Evolutionary conservation across 1,140 invertebrate genomes (phyloP), one percentile per base, ranked within the genome.

Genomic region (Capitella teleta): DNA sequence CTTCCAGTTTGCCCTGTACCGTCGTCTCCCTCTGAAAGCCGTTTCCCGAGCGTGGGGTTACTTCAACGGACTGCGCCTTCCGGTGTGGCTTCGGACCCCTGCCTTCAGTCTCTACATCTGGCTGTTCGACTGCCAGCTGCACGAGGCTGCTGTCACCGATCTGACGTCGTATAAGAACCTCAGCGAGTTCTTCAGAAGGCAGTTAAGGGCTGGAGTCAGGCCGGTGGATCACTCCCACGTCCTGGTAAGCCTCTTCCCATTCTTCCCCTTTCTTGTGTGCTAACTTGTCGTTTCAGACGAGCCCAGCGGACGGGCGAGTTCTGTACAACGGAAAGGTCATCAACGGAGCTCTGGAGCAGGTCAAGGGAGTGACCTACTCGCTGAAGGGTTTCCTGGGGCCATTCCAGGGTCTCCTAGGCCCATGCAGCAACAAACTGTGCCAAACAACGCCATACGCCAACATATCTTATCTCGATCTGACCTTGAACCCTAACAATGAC

Each of bases 361-460:
- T 73, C 4, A 98, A 98, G 76, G 92, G 92, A 16, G 84, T 98
- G 0, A 92, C 86, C 4, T 99, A 98, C 68, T 86, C 88, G 54
- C 74, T 98, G 4, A 77, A 85, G 60, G 80, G 86, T 49, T 98
- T 99, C 62, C 73, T 99, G 16, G 96, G 95, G 6, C 64, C 64
- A 14, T 19, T 28, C 25, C 16, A 26, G 16, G 28, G 42, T 26
- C 16, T 24, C 25, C 24, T 44, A 2, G 21, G 38, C 14, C 38
- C 19, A 18, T 21, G 25, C 38, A 8, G 12, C 38, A 24, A 14
- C 38, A 6, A 40, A n/a, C 8, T 19, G 8, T 19, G 21, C 38
- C 10, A 40, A n/a, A n/a, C 10, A 16, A 34, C 10, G 10, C 16
- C 16, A 10, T 16, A 34, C 10, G 16, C 32, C 32, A 34, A 34